A percentile compares a stretch with the other conserved stretches of the same genome.
Evolutionary conservation across 2,113 vertebrate species (phyloP).

Genomic region (Aleadryas rufinucha): DNA sequence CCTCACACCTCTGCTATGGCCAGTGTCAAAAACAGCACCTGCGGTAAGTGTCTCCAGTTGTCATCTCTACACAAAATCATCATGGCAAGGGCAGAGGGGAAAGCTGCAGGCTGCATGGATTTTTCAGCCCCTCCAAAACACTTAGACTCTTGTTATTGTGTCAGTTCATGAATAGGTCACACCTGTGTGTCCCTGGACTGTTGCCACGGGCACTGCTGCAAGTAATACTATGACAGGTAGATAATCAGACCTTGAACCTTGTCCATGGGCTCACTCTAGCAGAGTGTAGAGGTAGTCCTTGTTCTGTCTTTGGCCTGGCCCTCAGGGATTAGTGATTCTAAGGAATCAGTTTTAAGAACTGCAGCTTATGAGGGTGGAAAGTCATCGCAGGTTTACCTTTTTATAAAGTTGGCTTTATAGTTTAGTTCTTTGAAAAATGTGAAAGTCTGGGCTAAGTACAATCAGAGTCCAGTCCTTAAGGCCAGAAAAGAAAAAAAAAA

Average conservation of each 20-base stretch:
- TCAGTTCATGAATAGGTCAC: not conserved
- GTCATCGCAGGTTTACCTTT: not conserved
- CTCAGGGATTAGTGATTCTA: not conserved
- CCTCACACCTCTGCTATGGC: not conserved
- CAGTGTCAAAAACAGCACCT: not conserved
- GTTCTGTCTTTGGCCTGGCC: not conserved
- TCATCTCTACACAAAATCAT: not conserved
- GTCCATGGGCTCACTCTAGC: not conserved
- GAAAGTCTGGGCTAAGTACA: not conserved
- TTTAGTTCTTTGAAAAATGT: not conserved
- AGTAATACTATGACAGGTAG: not conserved
- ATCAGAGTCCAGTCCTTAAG: not conserved
- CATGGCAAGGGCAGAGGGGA: not conserved
- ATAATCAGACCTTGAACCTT: not conserved
- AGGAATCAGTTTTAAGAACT: not conserved
- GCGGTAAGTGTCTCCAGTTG: not conserved
- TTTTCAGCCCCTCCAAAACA: not conserved
- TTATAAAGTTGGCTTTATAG: not conserved
- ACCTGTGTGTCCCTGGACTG: not conserved
- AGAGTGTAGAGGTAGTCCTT: not conserved
- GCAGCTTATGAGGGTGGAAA: not conserved
- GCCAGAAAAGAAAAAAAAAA: not conserved
- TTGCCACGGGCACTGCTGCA: not conserved
- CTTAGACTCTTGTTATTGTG: not conserved
- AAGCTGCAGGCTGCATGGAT: not conserved